A percentile compares a stretch with the other conserved stretches of the same genome.
Conservation (phyloP, 2,888 invertebrate species). For the Cyaniris semiargus region DNA sequence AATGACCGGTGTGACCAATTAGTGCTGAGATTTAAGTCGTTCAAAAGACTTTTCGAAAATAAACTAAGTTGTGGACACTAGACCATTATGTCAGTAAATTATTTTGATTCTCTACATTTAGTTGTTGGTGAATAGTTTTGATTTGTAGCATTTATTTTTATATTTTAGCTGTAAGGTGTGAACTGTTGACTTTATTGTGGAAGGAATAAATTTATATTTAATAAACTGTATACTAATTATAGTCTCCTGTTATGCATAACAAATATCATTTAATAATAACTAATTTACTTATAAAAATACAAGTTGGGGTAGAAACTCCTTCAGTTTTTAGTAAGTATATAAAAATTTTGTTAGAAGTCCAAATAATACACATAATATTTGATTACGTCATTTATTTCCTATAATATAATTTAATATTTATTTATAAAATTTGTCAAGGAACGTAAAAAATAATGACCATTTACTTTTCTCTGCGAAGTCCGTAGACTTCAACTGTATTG, state of each 20-base stretch:
- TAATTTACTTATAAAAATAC: no score
- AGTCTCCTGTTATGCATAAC: no score
- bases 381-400: conserved; percentile 36
- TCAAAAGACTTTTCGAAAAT: not conserved
- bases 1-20: no score
- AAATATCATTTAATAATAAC: no score
- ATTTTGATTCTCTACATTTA: not conserved
- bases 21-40: not conserved
- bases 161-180: conserved; percentile 1
- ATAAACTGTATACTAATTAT: no score
- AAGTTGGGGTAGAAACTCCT: no score
- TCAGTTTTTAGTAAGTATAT: no score
- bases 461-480: conserved; percentile 24
- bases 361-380: conserved; percentile 22
- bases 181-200: not conserved
- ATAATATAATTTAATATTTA: conserved; percentile 35
- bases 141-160: conserved; percentile 24
- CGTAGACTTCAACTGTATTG: conserved; percentile 1
- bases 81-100: not conserved
- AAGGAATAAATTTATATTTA: not conserved
- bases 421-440: conserved; percentile 31
- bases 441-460: conserved; percentile 29
- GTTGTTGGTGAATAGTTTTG: not conserved
- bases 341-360: no score
- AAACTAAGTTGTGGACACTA: no score